Conservation (phyloP, 2,888 invertebrate genomes). For the Nycteola revayana region DNA sequence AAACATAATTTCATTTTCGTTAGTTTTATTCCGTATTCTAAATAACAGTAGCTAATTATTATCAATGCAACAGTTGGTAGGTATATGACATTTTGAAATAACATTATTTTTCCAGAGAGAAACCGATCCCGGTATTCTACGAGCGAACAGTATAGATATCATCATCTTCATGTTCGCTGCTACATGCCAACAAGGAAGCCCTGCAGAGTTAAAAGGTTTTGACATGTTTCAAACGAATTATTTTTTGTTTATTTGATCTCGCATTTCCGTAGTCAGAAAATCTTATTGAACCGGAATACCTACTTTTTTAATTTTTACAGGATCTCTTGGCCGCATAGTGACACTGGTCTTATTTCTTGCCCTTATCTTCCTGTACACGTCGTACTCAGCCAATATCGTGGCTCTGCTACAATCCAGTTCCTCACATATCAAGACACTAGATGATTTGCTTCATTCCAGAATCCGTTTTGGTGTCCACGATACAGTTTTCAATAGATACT, state of each 20-base stretch:
- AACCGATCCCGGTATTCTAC: slow-evolving; percentile 51
- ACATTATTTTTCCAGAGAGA: slow-evolving; percentile 50
- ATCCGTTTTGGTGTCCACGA: slow-evolving; percentile 86
- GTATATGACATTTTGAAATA: slow-evolving; percentile 4
- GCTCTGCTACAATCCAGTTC: slow-evolving; percentile 88
- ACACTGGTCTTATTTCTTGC: slow-evolving; percentile 84
- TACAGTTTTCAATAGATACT: slow-evolving; percentile 85
- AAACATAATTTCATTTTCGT: too few relatives aligned
- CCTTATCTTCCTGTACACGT: slow-evolving; percentile 87
- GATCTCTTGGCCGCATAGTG: slow-evolving; percentile 80
- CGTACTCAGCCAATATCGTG: slow-evolving; percentile 89
- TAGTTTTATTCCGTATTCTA: too few relatives aligned
- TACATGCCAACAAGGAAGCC: slow-evolving; percentile 84
- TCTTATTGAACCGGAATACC: too few relatives aligned
- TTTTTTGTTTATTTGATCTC: too few relatives aligned
- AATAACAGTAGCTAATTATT: too few relatives aligned
- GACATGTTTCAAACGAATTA: too few relatives aligned
- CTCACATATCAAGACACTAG: slow-evolving; percentile 83
- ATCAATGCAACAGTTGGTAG: too few relatives aligned
- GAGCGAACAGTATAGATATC: slow-evolving; percentile 72
- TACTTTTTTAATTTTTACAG: too few relatives aligned
- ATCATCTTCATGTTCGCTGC: slow-evolving; percentile 82
- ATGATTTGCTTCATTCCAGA: slow-evolving; percentile 85
- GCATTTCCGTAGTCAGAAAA: too few relatives aligned
- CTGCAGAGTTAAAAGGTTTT: slow-evolving; percentile 68